These are phyloP conservation scores for Archocentrus centrarchus DNA, from an alignment of 2,113 vertebrate genomes.

Conservation along the genomic window DNA sequence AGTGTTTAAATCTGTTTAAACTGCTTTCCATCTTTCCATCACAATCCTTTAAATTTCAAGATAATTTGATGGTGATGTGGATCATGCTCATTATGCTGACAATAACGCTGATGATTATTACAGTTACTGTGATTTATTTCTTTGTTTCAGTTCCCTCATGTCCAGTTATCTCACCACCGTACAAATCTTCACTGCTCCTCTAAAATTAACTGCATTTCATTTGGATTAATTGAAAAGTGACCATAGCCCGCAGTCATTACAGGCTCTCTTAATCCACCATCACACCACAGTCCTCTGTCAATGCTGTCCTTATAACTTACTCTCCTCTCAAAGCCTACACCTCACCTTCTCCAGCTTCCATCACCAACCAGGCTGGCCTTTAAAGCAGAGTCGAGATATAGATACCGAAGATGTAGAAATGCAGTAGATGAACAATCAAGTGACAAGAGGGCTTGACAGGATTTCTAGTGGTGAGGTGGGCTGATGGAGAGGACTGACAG, in stretches of 20 bases:
- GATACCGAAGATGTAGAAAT: not conserved
- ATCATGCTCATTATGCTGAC: constrained; percentile 43
- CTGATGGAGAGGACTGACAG: constrained; percentile 47
- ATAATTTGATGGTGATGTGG: constrained; percentile 50
- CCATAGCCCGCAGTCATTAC: constrained; percentile 69
- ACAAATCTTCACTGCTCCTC: constrained; percentile 40
- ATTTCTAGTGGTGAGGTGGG: constrained; percentile 17
- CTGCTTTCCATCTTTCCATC: constrained; percentile 18
- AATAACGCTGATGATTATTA: constrained; percentile 61
- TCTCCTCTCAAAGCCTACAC: not conserved
- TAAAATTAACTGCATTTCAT: constrained; percentile 63
- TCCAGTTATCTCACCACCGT: constrained; percentile 22
- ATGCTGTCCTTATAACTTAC: not conserved
- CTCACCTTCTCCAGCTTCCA: not conserved
- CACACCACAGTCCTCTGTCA: not conserved
- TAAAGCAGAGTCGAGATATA: not conserved
- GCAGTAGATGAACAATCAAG: not conserved
- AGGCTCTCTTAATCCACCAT: constrained; percentile 19
- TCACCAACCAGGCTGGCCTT: not conserved
- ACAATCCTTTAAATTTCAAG: constrained; percentile 16
- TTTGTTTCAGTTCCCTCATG: constrained; percentile 36
- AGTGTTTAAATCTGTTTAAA: constrained; percentile 15
- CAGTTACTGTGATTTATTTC: constrained; percentile 50
- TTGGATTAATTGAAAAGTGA: constrained; percentile 77
- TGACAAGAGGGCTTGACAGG: constrained; percentile 37